Base-by-base conservation (phyloP, 2,113 vertebrate species). In the Rhynchomys soricoides region DNA sequence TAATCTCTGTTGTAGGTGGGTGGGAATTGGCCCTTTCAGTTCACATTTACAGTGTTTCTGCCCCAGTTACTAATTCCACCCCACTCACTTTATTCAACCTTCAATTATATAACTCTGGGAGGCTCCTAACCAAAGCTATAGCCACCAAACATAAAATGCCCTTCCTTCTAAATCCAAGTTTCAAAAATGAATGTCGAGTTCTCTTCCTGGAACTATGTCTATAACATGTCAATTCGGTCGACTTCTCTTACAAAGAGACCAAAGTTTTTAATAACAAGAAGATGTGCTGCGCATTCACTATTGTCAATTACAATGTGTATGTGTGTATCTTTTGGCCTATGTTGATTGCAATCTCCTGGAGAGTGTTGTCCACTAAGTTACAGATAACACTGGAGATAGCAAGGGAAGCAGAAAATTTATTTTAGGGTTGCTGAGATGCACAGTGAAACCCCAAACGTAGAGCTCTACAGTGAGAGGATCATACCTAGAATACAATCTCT, bases 361-460 rank as follows among this genome's bases (percentile, higher is more conserved):
- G 7, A 91, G 15, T 73, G 66, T 82, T 45, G 64, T 62, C 78
- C 50, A 77, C 75, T 75, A 37, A 21, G 11, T 86, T 92, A 45
- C 43, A 91, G 86, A 19, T 89, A 73, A 68, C 71, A 48, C 34
- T 90, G 16, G 37, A 81, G 1, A 17, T 31, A 86, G 37, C 66
- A 68, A 92, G 55, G 64, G 70, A 95, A 95, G 90, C 45, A 75
- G 9, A 81, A 81, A 89, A 86, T 66, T 79, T 82, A 77, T 86
- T 75, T 94, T 48, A 57, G 73, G 15, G 24, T 12, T 62, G 31
- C n/a, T 93, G 15, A 12, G 9, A 34, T 78, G 83, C 34, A 29
- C 73, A 86, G 40, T 48, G 16, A 88, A 94, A 77, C 70, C 21
- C 10, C 79, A 48, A 96, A 55, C 45, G 77, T 50, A 81, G 34